These are phyloP conservation scores for Bovichtus diacanthus DNA, from an alignment of 2,797 vertebrate species.

Conservation along the genomic window DNA sequence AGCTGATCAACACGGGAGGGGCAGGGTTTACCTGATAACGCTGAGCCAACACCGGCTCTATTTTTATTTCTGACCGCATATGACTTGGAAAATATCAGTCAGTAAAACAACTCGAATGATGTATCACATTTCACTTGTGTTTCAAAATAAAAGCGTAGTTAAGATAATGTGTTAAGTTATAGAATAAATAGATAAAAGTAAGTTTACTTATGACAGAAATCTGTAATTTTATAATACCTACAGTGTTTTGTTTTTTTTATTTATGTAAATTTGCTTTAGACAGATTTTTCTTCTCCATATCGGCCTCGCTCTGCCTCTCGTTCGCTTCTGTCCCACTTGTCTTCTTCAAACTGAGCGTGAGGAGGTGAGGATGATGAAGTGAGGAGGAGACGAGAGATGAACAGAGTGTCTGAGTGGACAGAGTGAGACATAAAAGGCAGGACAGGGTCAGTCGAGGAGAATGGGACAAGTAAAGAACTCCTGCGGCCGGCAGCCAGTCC, in stretches of 20 bases:
- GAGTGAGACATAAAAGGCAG: neutral
- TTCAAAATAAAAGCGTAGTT: constrained; percentile 13
- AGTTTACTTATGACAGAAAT: neutral
- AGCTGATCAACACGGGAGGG: constrained; percentile 63
- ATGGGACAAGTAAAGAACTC: neutral
- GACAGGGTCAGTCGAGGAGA: too few species aligned
- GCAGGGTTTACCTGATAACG: constrained; percentile 28
- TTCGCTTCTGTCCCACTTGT: neutral
- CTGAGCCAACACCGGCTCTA: neutral
- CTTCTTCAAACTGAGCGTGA: neutral
- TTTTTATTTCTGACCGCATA: neutral
- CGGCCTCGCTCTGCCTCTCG: neutral
- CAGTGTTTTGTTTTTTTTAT: neutral
- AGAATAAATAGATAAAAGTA: neutral
- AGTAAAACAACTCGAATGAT: neutral
- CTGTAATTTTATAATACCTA: neutral
- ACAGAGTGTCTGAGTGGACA: neutral
- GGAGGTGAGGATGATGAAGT: neutral
- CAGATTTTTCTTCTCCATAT: neutral
- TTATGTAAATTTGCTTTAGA: neutral
- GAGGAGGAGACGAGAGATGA: neutral
- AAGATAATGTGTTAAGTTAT: too few species aligned
- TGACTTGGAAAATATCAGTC: neutral
- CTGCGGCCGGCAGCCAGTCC: neutral
- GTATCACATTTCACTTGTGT: neutral